Percentiles rank a stretch among this genome's conserved stretches.
These are phyloP conservation scores for Prinia subflava DNA, from an alignment of 2,113 vertebrate genomes.

Conservation along the genomic window DNA sequence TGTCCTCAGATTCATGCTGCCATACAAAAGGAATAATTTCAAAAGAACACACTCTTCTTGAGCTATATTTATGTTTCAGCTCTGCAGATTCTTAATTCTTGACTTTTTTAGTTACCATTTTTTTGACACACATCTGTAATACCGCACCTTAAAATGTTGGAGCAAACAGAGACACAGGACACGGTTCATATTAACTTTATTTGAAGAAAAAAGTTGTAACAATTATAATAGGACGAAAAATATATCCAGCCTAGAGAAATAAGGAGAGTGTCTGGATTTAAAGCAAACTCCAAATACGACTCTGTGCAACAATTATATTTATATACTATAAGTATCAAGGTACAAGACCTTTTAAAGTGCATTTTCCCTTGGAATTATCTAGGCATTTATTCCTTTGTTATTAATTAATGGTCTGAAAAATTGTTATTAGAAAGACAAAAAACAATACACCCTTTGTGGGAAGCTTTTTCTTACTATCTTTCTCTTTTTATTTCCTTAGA, in stretches of 20 bases:
- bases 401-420: background rate
- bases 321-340: background rate
- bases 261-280: background rate
- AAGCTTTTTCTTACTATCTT: background rate
- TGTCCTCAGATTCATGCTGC: background rate
- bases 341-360: background rate
- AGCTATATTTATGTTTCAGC: background rate
- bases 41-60: background rate
- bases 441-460: background rate
- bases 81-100: background rate
- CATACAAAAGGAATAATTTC: background rate
- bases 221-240: background rate
- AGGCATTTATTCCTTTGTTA: background rate
- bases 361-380: background rate
- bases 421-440: background rate
- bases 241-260: background rate
- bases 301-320: background rate
- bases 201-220: background rate
- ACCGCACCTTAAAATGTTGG: accelerated
- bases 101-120: background rate
- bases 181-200: background rate
- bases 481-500: background rate
- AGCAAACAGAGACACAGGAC: background rate
- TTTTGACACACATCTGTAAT: background rate
- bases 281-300: background rate